Evolutionary conservation across 2,113 vertebrate species (phyloP), one percentile per base, ranked within the genome.

Genomic region (Eublepharis macularius): DNA sequence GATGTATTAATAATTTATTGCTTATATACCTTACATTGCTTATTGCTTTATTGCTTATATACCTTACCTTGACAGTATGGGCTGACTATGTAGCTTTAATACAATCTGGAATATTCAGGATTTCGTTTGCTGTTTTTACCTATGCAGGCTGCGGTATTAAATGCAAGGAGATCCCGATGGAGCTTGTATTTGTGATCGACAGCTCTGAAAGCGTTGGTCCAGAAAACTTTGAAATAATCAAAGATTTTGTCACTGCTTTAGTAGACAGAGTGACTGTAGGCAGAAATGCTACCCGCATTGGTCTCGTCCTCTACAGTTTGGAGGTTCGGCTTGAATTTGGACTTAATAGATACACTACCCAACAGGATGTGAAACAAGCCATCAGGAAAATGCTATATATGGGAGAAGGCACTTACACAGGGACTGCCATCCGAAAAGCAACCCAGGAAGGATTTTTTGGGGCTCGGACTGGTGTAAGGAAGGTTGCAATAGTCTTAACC

Each of bases 141-240:
- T 92, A 90, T 91, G 73, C 92, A 98, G 98, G 98, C 77, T 99
- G 98, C 17, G 96, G 97, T 72, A 95, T 98, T 91, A 98, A 97
- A 92, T 99, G 98, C 94, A 99, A 99, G 92, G 97, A 98, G 92
- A 97, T 97, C 86, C 98, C 98, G 10, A 98, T 99, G 98, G 98
- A 99, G 83, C 97, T 99, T 84, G 97, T 98, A 70, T 98, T 99
- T 91, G 98, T 99, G 86, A 98, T 99, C 36, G 98, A 99, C 96
- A 98, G 98, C 86, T 98, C 98, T 83, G 98, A 99, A 90, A 99
- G 98, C 1, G 98, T 98, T 14, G 98, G 98, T 49, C 98, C 97
- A 24, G 97, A 98, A 91, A 98, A 98, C 94, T 98, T 99, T 93
- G 97, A 98, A 92, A 98, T 98, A 92, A 97, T 98, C 92, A 98